These are phyloP conservation scores for Myodes glareolus DNA, from an alignment of 2,113 vertebrate species.

Conservation along the genomic window DNA sequence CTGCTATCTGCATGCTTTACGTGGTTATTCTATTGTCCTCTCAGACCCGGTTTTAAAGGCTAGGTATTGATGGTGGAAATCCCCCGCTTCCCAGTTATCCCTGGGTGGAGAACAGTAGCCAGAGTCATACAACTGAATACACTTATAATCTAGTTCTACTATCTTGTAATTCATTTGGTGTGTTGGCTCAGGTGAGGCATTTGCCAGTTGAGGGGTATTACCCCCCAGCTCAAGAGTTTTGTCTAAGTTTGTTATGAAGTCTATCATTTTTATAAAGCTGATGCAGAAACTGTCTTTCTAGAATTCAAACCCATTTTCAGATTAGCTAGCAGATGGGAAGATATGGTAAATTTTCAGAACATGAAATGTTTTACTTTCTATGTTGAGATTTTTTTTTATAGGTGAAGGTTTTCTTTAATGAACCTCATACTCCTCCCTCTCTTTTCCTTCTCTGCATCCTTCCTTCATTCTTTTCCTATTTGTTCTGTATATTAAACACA, in stretches of 20 bases:
- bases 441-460: not conserved
- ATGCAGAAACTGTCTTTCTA: not conserved
- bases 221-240: not conserved
- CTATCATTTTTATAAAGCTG: not conserved
- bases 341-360: not conserved
- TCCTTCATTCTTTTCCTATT: not conserved
- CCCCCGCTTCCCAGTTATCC: not conserved
- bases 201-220: not conserved
- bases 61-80: not conserved
- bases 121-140: not conserved
- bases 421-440: no score
- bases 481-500: not conserved
- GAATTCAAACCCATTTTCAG: not conserved
- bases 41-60: not conserved
- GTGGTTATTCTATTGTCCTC: not conserved
- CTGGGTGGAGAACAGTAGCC: not conserved
- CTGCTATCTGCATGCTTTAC: not conserved
- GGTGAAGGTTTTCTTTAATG: not conserved
- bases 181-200: not conserved
- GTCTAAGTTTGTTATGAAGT: not conserved
- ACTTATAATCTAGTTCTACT: not conserved
- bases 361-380: not conserved
- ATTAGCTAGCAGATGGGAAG: not conserved
- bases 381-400: not conserved
- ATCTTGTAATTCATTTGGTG: not conserved